Conservation (phyloP, 2,888 invertebrate genomes). For the Ornithoptera priamus region DNA sequence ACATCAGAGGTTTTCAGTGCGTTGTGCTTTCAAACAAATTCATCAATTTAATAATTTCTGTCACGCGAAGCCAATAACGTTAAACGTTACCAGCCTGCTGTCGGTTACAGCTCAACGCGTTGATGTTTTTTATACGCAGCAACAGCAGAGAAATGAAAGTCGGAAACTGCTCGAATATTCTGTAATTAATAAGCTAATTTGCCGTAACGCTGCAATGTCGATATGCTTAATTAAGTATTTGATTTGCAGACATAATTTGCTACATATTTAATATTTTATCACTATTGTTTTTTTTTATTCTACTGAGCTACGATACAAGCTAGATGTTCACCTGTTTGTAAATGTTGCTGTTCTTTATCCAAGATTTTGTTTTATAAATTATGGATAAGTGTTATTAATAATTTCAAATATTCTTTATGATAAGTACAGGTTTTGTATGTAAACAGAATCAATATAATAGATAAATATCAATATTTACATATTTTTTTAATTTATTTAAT, state of each 20-base stretch:
- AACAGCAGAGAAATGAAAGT: constrained; percentile 51
- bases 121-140: constrained; percentile 23
- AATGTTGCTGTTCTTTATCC: no score
- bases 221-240: constrained; percentile 6
- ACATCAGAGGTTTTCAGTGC: no score
- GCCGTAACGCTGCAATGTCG: not conserved
- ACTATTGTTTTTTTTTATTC: no score
- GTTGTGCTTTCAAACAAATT: constrained; percentile 6
- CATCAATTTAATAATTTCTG: constrained; percentile 9
- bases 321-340: no score
- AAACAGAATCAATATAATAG: no score
- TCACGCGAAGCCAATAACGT: constrained; percentile 10
- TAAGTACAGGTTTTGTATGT: no score
- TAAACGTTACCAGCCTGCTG: constrained; percentile 16
- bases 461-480: no score
- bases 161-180: constrained; percentile 55
- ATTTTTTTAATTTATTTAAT: no score
- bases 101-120: constrained; percentile 19
- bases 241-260: not conserved
- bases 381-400: no score
- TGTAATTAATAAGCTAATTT: constrained; percentile 17
- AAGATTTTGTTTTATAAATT: no score
- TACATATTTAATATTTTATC: not conserved
- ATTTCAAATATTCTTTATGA: no score
- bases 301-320: no score